phyloP scores from a whole-genome alignment of 2,797 vertebrate genomes.

The Syndactyla subalaris region DNA sequence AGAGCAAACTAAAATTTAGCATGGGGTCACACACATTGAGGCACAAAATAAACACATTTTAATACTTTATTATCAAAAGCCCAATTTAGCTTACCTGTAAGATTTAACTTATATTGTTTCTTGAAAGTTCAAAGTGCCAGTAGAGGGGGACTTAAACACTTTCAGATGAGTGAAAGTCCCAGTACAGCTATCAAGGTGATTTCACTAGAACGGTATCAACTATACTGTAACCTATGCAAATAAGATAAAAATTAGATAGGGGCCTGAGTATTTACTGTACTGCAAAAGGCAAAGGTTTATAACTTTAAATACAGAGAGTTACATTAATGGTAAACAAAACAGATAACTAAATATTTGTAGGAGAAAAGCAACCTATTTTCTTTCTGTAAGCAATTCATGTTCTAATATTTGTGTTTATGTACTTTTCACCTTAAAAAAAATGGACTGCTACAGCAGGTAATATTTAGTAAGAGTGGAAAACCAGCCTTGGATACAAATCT shows the following conservation, averaged over 20 bases:
- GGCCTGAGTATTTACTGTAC: not conserved
- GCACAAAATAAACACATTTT: not conserved
- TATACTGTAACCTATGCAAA: rapidly evolving
- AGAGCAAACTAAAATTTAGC: not conserved
- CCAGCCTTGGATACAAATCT: not conserved
- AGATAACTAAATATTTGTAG: not conserved
- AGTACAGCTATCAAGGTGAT: not conserved
- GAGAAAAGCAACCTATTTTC: not conserved
- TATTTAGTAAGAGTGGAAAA: not conserved
- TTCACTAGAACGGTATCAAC: not conserved
- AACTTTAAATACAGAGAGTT: not conserved
- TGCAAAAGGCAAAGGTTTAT: not conserved
- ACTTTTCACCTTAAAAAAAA: not conserved
- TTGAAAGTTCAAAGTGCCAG: not conserved
- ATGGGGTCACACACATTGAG: rapidly evolving
- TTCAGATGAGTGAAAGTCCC: not conserved
- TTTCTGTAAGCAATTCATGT: not conserved
- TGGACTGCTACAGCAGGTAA: not conserved
- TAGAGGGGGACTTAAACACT: not conserved
- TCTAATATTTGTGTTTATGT: not conserved
- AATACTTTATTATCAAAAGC: not conserved
- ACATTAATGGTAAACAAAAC: not conserved
- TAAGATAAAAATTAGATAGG: not conserved
- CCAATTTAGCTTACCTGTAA: not conserved
- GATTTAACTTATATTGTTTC: not conserved